phyloP scores from a whole-genome alignment of 2,113 vertebrate species.

The Nothoprocta perdicaria region DNA sequence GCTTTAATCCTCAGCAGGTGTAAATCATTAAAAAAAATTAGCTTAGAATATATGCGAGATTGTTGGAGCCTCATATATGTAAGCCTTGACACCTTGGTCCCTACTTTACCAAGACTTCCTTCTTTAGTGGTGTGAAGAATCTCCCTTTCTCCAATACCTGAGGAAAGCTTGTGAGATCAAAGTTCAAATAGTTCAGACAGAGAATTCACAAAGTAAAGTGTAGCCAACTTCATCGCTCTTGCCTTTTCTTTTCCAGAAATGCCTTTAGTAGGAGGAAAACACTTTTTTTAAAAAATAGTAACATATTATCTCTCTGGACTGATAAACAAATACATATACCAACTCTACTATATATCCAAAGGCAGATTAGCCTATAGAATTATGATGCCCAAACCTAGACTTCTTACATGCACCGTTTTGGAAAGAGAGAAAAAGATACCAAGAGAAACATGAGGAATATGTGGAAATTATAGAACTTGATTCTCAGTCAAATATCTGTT shows the following conservation, averaged over 20 bases:
- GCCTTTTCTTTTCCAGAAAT: background rate
- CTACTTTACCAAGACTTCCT: background rate
- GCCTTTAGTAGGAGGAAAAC: background rate
- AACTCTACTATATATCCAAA: background rate
- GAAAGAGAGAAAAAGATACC: background rate
- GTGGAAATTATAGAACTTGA: background rate
- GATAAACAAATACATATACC: background rate
- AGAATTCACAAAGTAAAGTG: background rate
- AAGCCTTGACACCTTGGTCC: no score
- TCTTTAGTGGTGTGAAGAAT: background rate
- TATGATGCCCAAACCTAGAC: background rate
- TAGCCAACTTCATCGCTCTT: background rate
- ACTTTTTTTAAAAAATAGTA: background rate
- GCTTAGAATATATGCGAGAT: background rate
- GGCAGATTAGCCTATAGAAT: accelerated
- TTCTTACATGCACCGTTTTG: background rate
- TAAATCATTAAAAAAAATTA: background rate
- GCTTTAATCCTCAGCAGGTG: background rate
- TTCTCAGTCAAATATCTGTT: background rate
- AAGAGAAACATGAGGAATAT: background rate
- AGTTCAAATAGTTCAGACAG: background rate
- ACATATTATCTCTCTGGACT: background rate
- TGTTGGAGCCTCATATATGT: no score
- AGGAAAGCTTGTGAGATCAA: background rate
- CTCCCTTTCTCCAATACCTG: background rate